Conservation (phyloP, 2,888 invertebrate species). For the Hydraecia micacea region DNA sequence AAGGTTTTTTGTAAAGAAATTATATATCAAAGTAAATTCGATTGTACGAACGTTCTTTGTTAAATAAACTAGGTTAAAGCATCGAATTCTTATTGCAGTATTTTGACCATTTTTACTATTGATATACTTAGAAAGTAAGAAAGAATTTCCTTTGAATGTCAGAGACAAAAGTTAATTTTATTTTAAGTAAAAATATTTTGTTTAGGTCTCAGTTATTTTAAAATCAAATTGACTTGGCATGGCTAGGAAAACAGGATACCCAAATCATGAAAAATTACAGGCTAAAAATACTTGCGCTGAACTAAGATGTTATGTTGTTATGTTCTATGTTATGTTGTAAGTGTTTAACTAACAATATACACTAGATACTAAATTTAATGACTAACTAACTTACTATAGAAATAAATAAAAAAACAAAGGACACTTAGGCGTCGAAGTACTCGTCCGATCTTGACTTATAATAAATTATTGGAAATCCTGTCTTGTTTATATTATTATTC, state of each 20-base stretch:
- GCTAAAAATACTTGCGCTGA: neutral
- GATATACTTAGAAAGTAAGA: neutral
- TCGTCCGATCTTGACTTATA: neutral
- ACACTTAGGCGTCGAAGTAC: too few species aligned
- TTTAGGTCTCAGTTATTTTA: neutral
- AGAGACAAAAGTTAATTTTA: neutral
- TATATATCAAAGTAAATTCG: conserved; percentile 39
- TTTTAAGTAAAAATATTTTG: neutral
- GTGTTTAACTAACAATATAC: too few species aligned
- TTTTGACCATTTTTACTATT: conserved; percentile 13
- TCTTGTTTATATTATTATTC: neutral
- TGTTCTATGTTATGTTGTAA: too few species aligned
- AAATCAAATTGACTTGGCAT: neutral
- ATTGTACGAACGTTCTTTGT: conserved; percentile 33
- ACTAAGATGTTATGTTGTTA: too few species aligned
- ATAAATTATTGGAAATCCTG: neutral
- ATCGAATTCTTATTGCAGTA: neutral
- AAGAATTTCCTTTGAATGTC: neutral
- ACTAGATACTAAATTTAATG: too few species aligned
- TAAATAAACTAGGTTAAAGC: conserved; percentile 26
- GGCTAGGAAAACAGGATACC: neutral
- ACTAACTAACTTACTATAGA: too few species aligned
- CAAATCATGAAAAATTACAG: neutral
- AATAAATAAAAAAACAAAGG: too few species aligned
- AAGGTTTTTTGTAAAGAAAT: conserved; percentile 32